A percentile compares a stretch with the other conserved stretches of the same genome.
These are phyloP conservation scores for Aptenodytes patagonicus DNA, from an alignment of 2,113 vertebrate species.

Conservation along the genomic window DNA sequence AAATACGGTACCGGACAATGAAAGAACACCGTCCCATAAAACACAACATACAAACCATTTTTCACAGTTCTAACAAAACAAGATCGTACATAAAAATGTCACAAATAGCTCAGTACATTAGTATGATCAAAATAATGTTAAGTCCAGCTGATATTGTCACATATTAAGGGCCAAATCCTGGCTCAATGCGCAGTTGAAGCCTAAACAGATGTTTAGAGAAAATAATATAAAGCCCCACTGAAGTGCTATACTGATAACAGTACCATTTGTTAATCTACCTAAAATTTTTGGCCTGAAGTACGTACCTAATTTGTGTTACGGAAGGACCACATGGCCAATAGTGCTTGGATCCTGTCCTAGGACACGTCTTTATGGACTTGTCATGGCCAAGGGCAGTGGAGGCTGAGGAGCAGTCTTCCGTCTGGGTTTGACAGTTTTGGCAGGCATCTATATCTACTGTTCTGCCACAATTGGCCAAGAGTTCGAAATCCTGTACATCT, in stretches of 20 bases:
- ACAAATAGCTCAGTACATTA: constrained; percentile 9
- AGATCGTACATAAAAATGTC: constrained; percentile 38
- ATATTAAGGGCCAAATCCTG: constrained; percentile 41
- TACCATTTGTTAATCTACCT: not conserved
- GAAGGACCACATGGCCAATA: not conserved
- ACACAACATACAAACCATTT: constrained; percentile 35
- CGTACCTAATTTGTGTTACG: not conserved
- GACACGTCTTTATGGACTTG: not conserved
- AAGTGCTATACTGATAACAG: not conserved
- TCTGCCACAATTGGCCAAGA: constrained; percentile 35
- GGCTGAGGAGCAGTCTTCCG: not conserved
- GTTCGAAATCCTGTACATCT: constrained; percentile 47
- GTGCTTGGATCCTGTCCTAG: not conserved
- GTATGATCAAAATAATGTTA: constrained; percentile 39
- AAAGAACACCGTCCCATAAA: constrained; percentile 42
- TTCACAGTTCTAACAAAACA: constrained; percentile 58
- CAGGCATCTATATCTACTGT: not conserved
- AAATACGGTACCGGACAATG: not conserved
- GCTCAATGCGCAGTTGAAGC: constrained; percentile 4
- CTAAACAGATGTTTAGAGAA: not conserved
- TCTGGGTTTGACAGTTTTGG: not conserved
- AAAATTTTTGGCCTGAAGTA: not conserved
- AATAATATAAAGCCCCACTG: not conserved
- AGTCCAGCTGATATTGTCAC: constrained; percentile 23
- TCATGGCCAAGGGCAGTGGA: not conserved